phyloP scores from a whole-genome alignment of 1,140 invertebrate genomes.

The Himalopsyche phryganea region DNA sequence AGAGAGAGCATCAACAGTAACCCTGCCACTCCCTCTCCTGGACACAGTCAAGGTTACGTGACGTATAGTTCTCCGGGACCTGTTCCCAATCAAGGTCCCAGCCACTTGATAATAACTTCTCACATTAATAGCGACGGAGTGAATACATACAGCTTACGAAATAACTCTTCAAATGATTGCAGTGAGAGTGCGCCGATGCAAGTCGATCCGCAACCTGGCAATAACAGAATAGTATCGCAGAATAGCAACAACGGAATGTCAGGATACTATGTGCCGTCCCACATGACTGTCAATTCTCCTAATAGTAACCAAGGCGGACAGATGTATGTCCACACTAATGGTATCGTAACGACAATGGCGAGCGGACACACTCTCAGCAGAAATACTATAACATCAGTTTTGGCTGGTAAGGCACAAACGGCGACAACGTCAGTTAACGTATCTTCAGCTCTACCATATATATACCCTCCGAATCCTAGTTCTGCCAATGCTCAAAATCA shows the following conservation, averaged over 20 bases:
- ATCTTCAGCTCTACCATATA: slow-evolving; percentile 47
- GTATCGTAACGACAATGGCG: slow-evolving; percentile 67
- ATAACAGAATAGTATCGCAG: slow-evolving; percentile 24
- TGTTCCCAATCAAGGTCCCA: slow-evolving; percentile 33
- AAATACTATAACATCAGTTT: slow-evolving; percentile 73
- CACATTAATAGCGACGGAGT: slow-evolving; percentile 16
- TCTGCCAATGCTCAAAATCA: slow-evolving; percentile 37
- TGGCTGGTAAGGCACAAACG: slow-evolving; percentile 71
- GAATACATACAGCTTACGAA: slow-evolving; percentile 17
- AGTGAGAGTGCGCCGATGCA: not conserved
- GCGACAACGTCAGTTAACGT: slow-evolving; percentile 69
- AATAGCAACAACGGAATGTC: slow-evolving; percentile 43
- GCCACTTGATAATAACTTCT: slow-evolving; percentile 12
- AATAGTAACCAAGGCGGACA: slow-evolving; percentile 39
- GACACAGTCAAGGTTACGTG: slow-evolving; percentile 38
- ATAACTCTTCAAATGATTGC: slow-evolving; percentile 15
- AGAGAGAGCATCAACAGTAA: slow-evolving; percentile 46
- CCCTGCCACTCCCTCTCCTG: slow-evolving; percentile 40
- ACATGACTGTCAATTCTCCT: slow-evolving; percentile 42
- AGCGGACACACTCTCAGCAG: slow-evolving; percentile 69
- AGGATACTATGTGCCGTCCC: slow-evolving; percentile 49
- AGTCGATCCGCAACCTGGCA: slow-evolving; percentile 9
- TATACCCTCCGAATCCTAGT: slow-evolving; percentile 38
- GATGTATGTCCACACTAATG: slow-evolving; percentile 32
- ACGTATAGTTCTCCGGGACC: slow-evolving; percentile 46